A percentile compares a stretch with the other conserved stretches of the same genome.
Evolutionary conservation across 2,113 vertebrate species (phyloP).

Genomic region (Dinomys branickii): DNA sequence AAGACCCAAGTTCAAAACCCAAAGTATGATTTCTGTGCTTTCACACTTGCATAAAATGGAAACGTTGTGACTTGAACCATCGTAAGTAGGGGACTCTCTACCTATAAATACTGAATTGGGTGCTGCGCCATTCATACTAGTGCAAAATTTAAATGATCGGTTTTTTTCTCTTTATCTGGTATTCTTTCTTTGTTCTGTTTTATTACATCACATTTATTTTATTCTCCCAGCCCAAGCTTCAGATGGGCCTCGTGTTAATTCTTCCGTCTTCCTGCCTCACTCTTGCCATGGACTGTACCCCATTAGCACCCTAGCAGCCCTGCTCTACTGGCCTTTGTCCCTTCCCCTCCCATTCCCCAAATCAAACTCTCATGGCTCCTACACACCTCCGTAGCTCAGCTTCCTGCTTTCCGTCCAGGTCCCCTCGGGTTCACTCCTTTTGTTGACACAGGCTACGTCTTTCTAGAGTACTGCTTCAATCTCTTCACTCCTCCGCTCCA

Average conservation of each 20-base stretch:
- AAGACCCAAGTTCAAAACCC: not conserved
- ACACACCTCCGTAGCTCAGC: not conserved
- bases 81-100: not conserved
- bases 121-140: not conserved
- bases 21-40: not conserved
- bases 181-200: not conserved
- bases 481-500: not conserved
- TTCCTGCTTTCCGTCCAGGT: not conserved
- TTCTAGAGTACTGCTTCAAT: constrained; percentile 22
- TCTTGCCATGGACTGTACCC: not conserved
- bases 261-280: not conserved
- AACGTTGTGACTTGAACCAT: not conserved
- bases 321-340: not conserved
- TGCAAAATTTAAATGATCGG: not conserved
- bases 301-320: not conserved
- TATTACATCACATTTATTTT: not conserved
- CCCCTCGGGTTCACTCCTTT: not conserved
- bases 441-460: not conserved
- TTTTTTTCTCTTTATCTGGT: not conserved
- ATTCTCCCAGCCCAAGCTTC: not conserved
- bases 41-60: not conserved
- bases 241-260: not conserved
- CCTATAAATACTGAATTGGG: not conserved
- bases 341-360: not conserved
- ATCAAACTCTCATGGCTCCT: not conserved